A percentile compares a stretch with the other conserved stretches of the same genome.
phyloP scores from a whole-genome alignment of 2,888 invertebrate genomes.

The Cerastoderma edule region DNA sequence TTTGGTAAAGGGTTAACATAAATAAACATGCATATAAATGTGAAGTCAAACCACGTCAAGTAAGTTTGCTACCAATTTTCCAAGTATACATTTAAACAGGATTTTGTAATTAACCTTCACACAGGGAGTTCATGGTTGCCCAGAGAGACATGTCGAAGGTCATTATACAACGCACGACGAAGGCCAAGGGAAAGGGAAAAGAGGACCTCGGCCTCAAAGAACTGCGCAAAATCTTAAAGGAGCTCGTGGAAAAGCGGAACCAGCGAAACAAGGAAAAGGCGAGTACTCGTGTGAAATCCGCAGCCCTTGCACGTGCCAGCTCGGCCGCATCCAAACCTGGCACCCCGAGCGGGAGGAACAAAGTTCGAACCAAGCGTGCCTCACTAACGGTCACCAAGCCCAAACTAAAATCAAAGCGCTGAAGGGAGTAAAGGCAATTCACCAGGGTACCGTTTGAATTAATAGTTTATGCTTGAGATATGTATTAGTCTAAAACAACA shows the following conservation, averaged over 20 bases:
- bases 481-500: too few relatives aligned
- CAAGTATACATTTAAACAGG: too few relatives aligned
- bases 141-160: slow-evolving; percentile 68
- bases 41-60: too few relatives aligned
- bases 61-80: too few relatives aligned
- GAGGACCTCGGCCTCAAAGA: slow-evolving; percentile 71
- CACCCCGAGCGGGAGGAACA: slow-evolving; percentile 41
- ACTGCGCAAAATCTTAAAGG: slow-evolving; percentile 69
- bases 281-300: slow-evolving; percentile 61
- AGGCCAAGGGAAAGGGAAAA: slow-evolving; percentile 66
- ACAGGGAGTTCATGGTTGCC: slow-evolving; percentile 74
- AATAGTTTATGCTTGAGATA: too few relatives aligned
- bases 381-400: slow-evolving; percentile 67
- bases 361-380: slow-evolving; percentile 60
- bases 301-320: slow-evolving; percentile 35
- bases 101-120: not conserved
- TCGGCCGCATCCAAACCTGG: slow-evolving; percentile 32
- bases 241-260: slow-evolving; percentile 72
- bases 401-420: slow-evolving; percentile 31
- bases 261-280: slow-evolving; percentile 73
- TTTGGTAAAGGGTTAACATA: too few relatives aligned
- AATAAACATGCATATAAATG: too few relatives aligned
- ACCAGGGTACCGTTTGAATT: too few relatives aligned
- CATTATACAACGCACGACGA: slow-evolving; percentile 68
- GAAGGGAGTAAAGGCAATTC: too few relatives aligned